Evolutionary conservation across 2,888 invertebrate species (phyloP).

Genomic region (Oscheius sp.): DNA sequence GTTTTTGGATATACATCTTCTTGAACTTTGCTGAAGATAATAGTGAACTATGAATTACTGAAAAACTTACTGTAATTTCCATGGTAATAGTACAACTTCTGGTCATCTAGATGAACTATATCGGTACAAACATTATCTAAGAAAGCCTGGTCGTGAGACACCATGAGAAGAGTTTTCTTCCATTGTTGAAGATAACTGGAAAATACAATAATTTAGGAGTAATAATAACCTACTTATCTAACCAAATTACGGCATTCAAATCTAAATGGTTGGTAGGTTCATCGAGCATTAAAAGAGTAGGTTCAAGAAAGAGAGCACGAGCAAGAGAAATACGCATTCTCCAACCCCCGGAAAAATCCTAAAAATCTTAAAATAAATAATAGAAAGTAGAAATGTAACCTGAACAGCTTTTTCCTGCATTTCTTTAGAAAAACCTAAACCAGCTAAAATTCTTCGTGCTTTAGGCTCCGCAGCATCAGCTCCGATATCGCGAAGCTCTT

Average conservation of each 20-base stretch:
- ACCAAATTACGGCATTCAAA: slow-evolving; percentile 98
- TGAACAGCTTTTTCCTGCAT: slow-evolving; percentile 80
- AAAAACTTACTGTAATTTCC: slow-evolving; percentile 83
- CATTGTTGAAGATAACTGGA: slow-evolving; percentile 90
- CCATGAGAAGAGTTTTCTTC: slow-evolving; percentile 97
- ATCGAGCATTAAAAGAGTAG: slow-evolving; percentile 93
- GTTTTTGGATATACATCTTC: slow-evolving; percentile 96
- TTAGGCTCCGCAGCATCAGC: slow-evolving; percentile 97
- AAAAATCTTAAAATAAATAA: slow-evolving; percentile 4
- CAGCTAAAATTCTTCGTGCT: slow-evolving; percentile 92
- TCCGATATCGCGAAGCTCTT: slow-evolving; percentile 92
- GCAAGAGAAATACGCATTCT: slow-evolving; percentile 81
- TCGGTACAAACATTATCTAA: slow-evolving; percentile 99
- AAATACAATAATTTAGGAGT: slow-evolving; percentile 8
- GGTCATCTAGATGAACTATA: slow-evolving; percentile 93
- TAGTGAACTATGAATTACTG: background rate
- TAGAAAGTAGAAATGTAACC: no score
- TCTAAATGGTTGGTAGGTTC: slow-evolving; percentile 99
- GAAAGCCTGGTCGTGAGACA: slow-evolving; percentile 99
- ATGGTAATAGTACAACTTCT: slow-evolving; percentile 93
- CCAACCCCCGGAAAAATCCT: slow-evolving; percentile 86
- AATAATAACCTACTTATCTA: slow-evolving; percentile 84
- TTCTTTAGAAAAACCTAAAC: slow-evolving; percentile 84
- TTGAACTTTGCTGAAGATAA: slow-evolving; percentile 79
- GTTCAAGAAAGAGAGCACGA: slow-evolving; percentile 90